A percentile compares a stretch with the other conserved stretches of the same genome.
These are phyloP conservation scores for Spisula subtruncata DNA, from an alignment of 2,888 invertebrate species.

Conservation along the genomic window DNA sequence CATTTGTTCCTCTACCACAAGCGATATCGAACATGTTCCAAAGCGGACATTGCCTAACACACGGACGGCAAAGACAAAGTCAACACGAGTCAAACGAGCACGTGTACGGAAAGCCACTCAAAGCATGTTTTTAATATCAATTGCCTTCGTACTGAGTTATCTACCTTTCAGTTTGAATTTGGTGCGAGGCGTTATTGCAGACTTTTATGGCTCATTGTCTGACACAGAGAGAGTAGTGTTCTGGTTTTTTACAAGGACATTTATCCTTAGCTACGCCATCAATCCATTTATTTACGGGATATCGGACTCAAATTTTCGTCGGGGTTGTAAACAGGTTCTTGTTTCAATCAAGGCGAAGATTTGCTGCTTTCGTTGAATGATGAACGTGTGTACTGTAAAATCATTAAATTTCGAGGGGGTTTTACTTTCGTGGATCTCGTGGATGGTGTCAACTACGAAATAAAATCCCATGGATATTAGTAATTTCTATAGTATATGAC, in stretches of 20 bases:
- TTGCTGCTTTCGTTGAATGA: neutral
- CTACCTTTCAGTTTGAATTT: conserved; percentile 66
- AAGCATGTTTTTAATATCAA: conserved; percentile 72
- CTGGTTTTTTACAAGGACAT: conserved; percentile 73
- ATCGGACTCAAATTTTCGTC: conserved; percentile 70
- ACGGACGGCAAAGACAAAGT: conserved; percentile 34
- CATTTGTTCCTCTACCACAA: conserved; percentile 17
- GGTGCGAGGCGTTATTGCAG: conserved; percentile 45
- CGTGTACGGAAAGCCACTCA: conserved; percentile 71
- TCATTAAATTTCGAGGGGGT: no score
- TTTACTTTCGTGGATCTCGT: no score
- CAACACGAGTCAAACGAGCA: conserved; percentile 36
- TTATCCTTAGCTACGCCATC: conserved; percentile 73
- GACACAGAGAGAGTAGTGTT: conserved; percentile 61
- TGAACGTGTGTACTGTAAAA: neutral
- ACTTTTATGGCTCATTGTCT: conserved; percentile 64
- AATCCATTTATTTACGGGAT: conserved; percentile 80
- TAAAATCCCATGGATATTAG: no score
- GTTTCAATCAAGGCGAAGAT: neutral
- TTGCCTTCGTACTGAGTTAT: conserved; percentile 71
- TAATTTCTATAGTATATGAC: no score
- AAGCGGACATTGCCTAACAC: conserved; percentile 27
- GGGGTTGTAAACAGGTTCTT: conserved; percentile 49
- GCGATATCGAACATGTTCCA: conserved; percentile 28
- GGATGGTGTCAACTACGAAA: no score